Evolutionary conservation across 2,888 invertebrate genomes (phyloP), one percentile per base, ranked within the genome.

Genomic region (Lithophane socia): DNA sequence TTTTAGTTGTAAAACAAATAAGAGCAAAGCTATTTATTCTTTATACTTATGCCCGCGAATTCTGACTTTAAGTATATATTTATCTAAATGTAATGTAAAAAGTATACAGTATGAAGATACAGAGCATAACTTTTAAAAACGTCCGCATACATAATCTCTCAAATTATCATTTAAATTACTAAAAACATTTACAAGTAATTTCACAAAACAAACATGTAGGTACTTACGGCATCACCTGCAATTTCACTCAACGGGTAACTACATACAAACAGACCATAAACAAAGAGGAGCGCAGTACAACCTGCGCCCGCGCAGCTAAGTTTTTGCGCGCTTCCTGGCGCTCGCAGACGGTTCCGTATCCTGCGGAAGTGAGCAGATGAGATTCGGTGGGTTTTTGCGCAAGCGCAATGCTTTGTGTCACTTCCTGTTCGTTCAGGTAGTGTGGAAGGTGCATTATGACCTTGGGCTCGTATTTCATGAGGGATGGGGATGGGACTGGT

Each of bases 401-500:
- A 91, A 91, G 92, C 93, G 87, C 92, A 90, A 91, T 87, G 90
- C 92, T 92, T 92, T 92, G 92, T 93, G 86, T 87, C 85, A 88
- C 88, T 93, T 94, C 94, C 94, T 91, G 92, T 84, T 87, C 84
- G 91, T 91, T 94, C 93, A 93, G 92, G 92, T 93, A 92, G 91
- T 89, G 13, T 65, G 90, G 95, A 94, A 95, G 96, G 96, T 96
- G 96, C 93, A 94, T 91, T 93, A 84, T 94, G 95, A 95, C 95
- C 95, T 96, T 96, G 95, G 91, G 87, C 77, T 94, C 91, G 78
- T 85, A 91, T 95, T 94, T 92, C 94, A 88, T 84, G 89, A 75
- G 90, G 91, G 92, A 90, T 88, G 80, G 88, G 88, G 89, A 87
- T 87, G 84, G 86, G 87, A 87, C 88, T 88, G 87, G 85, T 86